Evolutionary conservation across 2,797 vertebrate genomes (phyloP), one percentile per base, ranked within the genome.

Genomic region (Syngnathus acus): DNA sequence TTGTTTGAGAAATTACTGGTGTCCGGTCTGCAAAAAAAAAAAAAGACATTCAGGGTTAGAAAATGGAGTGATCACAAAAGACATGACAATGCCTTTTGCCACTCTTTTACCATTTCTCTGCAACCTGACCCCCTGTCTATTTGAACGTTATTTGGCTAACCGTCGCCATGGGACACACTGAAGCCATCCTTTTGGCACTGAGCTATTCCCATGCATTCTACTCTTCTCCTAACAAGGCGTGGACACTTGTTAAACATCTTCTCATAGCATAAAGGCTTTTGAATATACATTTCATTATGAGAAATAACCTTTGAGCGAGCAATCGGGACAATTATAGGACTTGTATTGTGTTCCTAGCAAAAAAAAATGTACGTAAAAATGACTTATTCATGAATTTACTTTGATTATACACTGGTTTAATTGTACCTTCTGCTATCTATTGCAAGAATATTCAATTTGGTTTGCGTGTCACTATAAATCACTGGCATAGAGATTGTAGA

Each of bases 121-220:
- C 77, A 91, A 91, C 84, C 77, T 40, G 87, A 92, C 85, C 85
- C 89, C 77, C 66, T 64, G 55, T 78, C 84, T 83, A 82, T 90
- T 88, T 89, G 83, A 86, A 76, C 77, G 73, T 69, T 79, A 89
- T 91, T 92, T 91, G 89, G 88, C 88, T 87, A 89, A 89, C 78
- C 65, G 81, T 90, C 90, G 90, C 89, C 71, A 75, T 72, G 89
- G 89, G 86, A 89, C 83, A 74, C 85, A 67, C 81, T 77, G 82
- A 76, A 72, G 82, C 78, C 85, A 76, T 87, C 87, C 81, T 89
- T 91, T 89, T 82, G 84, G 70, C 50, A 73, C 74, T 81, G 64
- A 70, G 65, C 82, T 63, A 84, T 84, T 91, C 86, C 85, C 89
- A 89, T 88, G 81, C 80, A 80, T 81, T 74, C 80, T 70, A 85